A percentile compares a stretch with the other conserved stretches of the same genome.
Evolutionary conservation across 2,888 invertebrate genomes (phyloP).

Genomic region (Merodon equestris): DNA sequence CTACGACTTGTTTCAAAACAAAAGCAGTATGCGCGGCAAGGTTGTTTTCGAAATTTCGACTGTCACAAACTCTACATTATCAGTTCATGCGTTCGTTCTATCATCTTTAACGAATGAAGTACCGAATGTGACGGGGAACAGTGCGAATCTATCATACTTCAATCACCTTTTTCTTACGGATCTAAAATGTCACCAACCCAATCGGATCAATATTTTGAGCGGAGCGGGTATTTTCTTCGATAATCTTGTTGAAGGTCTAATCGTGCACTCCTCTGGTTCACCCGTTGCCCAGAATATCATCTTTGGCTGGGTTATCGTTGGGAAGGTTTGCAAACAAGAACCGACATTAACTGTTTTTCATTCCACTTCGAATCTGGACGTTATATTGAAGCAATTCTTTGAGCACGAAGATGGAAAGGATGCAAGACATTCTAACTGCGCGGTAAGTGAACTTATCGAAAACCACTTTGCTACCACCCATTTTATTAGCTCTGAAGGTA

Average conservation of each 20-base stretch:
- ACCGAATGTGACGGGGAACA: slow-evolving; percentile 18
- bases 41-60: slow-evolving; percentile 9
- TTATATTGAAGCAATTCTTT: slow-evolving; percentile 22
- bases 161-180: slow-evolving; percentile 28
- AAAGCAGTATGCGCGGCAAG: slow-evolving; percentile 25
- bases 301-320: slow-evolving; percentile 39
- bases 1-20: slow-evolving; percentile 7
- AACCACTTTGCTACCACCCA: slow-evolving; percentile 24
- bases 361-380: slow-evolving; percentile 7
- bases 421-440: background rate
- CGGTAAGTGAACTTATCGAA: slow-evolving; percentile 31
- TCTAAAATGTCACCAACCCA: slow-evolving; percentile 8
- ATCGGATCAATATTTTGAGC: slow-evolving; percentile 18
- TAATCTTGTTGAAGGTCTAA: slow-evolving; percentile 7
- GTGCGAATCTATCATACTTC: slow-evolving; percentile 13
- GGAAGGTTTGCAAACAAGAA: slow-evolving; percentile 5
- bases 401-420: slow-evolving; percentile 18
- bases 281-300: slow-evolving; percentile 29
- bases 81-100: slow-evolving; percentile 24
- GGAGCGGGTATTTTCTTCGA: slow-evolving; percentile 35
- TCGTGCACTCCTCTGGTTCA: slow-evolving; percentile 13
- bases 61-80: background rate
- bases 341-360: background rate
- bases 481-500: slow-evolving; percentile 14
- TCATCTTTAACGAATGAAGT: slow-evolving; percentile 1